Percentiles rank a stretch among this genome's conserved stretches.
These are phyloP conservation scores for Phaethornis superciliosus DNA, from an alignment of 2,113 vertebrate species.

Conservation along the genomic window DNA sequence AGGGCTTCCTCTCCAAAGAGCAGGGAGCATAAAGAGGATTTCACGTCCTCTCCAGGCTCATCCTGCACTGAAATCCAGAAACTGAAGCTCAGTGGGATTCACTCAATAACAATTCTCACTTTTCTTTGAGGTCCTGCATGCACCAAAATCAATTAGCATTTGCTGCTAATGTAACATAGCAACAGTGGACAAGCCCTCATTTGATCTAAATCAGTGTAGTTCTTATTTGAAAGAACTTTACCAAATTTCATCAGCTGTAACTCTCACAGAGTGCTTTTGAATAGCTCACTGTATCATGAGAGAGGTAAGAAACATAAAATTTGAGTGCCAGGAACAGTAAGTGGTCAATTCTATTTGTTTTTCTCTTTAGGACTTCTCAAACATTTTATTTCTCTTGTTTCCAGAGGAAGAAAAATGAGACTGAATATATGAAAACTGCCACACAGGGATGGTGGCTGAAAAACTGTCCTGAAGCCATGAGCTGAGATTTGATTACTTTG, in stretches of 20 bases:
- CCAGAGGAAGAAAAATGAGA: constrained; percentile 14
- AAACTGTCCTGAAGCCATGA: constrained; percentile 16
- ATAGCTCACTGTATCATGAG: neutral
- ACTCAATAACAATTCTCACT: constrained; percentile 19
- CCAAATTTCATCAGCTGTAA: constrained; percentile 35
- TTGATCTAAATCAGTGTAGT: constrained; percentile 3
- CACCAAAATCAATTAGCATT: constrained; percentile 36
- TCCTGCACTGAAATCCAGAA: neutral
- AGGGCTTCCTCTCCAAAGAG: neutral
- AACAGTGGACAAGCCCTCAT: neutral
- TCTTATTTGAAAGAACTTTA: neutral
- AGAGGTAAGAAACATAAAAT: constrained; percentile 26
- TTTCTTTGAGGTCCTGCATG: constrained; percentile 3
- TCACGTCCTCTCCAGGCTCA: neutral
- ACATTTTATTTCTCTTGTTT: constrained; percentile 36
- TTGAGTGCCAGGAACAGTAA: constrained; percentile 47
- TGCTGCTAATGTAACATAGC: constrained; percentile 35
- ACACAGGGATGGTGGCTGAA: neutral
- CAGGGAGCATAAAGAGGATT: neutral
- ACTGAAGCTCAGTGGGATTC: constrained; percentile 12
- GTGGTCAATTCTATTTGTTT: constrained; percentile 48
- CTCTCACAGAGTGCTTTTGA: neutral
- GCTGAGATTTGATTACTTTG: constrained; percentile 25
- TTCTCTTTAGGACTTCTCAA: constrained; percentile 33
- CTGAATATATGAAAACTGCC: neutral